A percentile compares a stretch with the other conserved stretches of the same genome.
These are phyloP conservation scores for Campopleginae sp. DNA, from an alignment of 2,888 invertebrate genomes.

Conservation along the genomic window DNA sequence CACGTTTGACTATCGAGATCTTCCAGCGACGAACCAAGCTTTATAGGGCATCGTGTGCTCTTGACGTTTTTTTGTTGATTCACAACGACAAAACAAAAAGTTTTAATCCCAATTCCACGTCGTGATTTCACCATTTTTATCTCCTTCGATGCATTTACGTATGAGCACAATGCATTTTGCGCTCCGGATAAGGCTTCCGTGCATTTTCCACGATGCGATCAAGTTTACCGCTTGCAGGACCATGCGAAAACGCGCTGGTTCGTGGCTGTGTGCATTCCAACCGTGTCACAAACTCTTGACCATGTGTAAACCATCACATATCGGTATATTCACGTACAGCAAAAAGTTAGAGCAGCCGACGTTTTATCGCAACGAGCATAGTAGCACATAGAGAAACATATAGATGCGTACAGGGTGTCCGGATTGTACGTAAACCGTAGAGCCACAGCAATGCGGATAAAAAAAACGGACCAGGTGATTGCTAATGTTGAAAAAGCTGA, in stretches of 20 bases:
- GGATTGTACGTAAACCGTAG: neutral
- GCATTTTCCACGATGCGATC: conserved; percentile 41
- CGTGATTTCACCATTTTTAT: conserved; percentile 47
- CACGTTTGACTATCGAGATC: neutral
- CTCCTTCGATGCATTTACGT: conserved; percentile 13
- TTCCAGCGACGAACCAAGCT: neutral
- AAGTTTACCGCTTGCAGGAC: conserved; percentile 38
- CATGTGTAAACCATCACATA: conserved; percentile 22
- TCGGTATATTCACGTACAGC: conserved; percentile 8
- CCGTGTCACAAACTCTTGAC: conserved; percentile 37
- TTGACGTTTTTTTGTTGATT: conserved; percentile 12
- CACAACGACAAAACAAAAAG: conserved; percentile 11
- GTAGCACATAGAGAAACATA: neutral
- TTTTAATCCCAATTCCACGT: conserved; percentile 35
- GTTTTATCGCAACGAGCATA: conserved; percentile 62
- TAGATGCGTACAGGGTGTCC: conserved; percentile 7
- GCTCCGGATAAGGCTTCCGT: conserved; percentile 55
- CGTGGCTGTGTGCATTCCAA: conserved; percentile 3
- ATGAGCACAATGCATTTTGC: conserved; percentile 38
- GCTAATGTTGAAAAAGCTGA: neutral
- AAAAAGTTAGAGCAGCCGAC: conserved; percentile 46
- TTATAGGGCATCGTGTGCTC: neutral
- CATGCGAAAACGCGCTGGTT: conserved; percentile 9
- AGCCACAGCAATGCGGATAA: neutral
- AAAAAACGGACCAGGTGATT: neutral